Percentiles rank a stretch among this genome's conserved stretches.
Conservation (phyloP, 2,797 vertebrate species). For the Sebastes minor region DNA sequence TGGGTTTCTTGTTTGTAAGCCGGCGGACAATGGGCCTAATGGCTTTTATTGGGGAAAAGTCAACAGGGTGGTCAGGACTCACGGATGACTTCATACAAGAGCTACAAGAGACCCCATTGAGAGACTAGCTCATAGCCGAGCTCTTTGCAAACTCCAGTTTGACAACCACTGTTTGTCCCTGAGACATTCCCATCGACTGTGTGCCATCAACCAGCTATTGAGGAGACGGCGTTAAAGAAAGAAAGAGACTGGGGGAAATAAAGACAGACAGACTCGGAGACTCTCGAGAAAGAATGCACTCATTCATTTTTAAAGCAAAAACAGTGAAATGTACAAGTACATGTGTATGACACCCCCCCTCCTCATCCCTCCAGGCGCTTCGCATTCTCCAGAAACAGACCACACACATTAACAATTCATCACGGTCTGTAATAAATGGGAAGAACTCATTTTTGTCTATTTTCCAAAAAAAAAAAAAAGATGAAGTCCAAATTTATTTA, state of each 20-base stretch:
- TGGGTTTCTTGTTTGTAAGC: slow-evolving; percentile 73
- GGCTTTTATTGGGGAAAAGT: slow-evolving; percentile 73
- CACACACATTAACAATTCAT: slow-evolving; percentile 66
- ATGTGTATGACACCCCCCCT: slow-evolving; percentile 36
- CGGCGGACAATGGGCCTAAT: slow-evolving; percentile 38
- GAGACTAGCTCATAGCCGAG: slow-evolving; percentile 34
- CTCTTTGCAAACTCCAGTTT: slow-evolving; percentile 60
- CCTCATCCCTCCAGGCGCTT: slow-evolving; percentile 15
- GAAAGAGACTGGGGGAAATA: background rate
- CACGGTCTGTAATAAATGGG: slow-evolving; percentile 34
- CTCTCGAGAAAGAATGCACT: slow-evolving; percentile 52
- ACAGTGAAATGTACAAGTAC: slow-evolving; percentile 50
- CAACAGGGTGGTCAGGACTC: slow-evolving; percentile 72
- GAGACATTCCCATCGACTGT: slow-evolving; percentile 63
- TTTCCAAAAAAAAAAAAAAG: slow-evolving; percentile 9
- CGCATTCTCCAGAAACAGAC: slow-evolving; percentile 60
- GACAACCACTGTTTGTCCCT: slow-evolving; percentile 62
- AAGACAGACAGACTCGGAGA: slow-evolving; percentile 34
- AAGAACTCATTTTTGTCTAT: slow-evolving; percentile 31
- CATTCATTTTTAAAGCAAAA: slow-evolving; percentile 68
- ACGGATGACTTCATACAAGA: slow-evolving; percentile 64
- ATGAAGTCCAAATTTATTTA: slow-evolving; percentile 23
- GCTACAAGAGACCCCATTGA: slow-evolving; percentile 76
- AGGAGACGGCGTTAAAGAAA: slow-evolving; percentile 24
- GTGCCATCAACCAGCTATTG: slow-evolving; percentile 65